Percentiles rank a stretch among this genome's conserved stretches.
phyloP scores from a whole-genome alignment of 2,888 invertebrate genomes.

The Epistrophella euchroma region DNA sequence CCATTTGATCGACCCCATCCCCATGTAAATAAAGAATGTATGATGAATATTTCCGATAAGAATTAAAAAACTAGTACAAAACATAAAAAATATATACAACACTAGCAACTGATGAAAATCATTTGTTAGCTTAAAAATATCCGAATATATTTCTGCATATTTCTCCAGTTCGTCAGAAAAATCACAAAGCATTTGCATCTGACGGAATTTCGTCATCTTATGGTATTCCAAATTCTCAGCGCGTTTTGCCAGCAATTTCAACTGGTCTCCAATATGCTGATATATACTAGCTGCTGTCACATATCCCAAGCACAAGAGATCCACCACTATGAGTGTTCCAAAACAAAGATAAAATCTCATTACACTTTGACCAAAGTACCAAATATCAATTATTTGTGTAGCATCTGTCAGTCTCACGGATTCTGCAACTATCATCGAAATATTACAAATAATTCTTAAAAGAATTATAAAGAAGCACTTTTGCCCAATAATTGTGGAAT shows the following conservation, averaged over 20 bases:
- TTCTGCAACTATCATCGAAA: neutral
- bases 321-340: slow-evolving; percentile 5
- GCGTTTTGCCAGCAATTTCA: slow-evolving; percentile 13
- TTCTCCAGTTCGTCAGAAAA: slow-evolving; percentile 79
- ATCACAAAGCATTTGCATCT: slow-evolving; percentile 78
- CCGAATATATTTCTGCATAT: slow-evolving; percentile 77
- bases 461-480: neutral
- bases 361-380: neutral
- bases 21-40: slow-evolving; percentile 77
- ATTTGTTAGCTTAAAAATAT: slow-evolving; percentile 77
- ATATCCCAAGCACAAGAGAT: slow-evolving; percentile 30
- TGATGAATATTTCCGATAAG: slow-evolving; percentile 79
- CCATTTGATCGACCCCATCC: slow-evolving; percentile 58
- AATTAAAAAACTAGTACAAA: slow-evolving; percentile 79
- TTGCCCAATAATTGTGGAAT: neutral
- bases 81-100: slow-evolving; percentile 79
- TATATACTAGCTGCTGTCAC: neutral
- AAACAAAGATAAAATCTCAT: slow-evolving; percentile 1
- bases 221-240: neutral
- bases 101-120: slow-evolving; percentile 78
- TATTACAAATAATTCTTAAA: neutral
- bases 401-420: neutral
- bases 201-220: slow-evolving; percentile 75
- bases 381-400: neutral
- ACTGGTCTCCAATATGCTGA: slow-evolving; percentile 6